Base-by-base conservation (phyloP, 1,140 invertebrate genomes). In the Sarcophaga peregrina region DNA sequence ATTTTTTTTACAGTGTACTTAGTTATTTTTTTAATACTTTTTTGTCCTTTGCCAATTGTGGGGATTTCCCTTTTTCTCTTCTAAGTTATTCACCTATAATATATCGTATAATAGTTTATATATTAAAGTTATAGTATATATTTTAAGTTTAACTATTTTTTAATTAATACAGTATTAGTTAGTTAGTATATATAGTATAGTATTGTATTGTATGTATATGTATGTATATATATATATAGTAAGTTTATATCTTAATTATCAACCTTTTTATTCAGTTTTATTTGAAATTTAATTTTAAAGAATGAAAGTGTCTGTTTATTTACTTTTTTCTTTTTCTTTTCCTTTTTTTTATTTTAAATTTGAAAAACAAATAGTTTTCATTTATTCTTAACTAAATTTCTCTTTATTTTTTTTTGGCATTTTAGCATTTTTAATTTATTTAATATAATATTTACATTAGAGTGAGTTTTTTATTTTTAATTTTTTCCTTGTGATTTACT, bases 381-480 rank as follows among this genome's bases (percentile, higher is more conserved):
- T 58, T n/a, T 58, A 15, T 37, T 37, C 25, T 37, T 20, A 25
- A 25, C n/a, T 25, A 68, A 62, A n/a, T n/a, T 58, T 58, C n/a
- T 13, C n/a, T n/a, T 76, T 76, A n/a, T 45, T 37, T n/a, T 5
- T 78, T 78, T 78, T 78, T 78, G 75, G 75, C 75, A 78, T 78
- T 78, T 17, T 52, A 78, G 75, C 75, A 8, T 78, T 20, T 68
- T 68, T 25, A 25, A 37, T 68, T 78, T 76, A 15, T 75, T 75
- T 46, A 46, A 10, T 75, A 75, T 75, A 46, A 75, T 78, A 78
- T 78, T 50, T 50, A 78, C 47, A 78, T 20, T 72, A 25, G n/a
- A n/a, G 25, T 37, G 17, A 20, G n/a, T 68, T 68, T 68, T 68
- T 9, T 13, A 25, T n/a, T n/a, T 17, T 68, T 17, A 68, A 17